A percentile compares a stretch with the other conserved stretches of the same genome.
Conservation (phyloP, 2,888 invertebrate species). For the Agrotis puta region DNA sequence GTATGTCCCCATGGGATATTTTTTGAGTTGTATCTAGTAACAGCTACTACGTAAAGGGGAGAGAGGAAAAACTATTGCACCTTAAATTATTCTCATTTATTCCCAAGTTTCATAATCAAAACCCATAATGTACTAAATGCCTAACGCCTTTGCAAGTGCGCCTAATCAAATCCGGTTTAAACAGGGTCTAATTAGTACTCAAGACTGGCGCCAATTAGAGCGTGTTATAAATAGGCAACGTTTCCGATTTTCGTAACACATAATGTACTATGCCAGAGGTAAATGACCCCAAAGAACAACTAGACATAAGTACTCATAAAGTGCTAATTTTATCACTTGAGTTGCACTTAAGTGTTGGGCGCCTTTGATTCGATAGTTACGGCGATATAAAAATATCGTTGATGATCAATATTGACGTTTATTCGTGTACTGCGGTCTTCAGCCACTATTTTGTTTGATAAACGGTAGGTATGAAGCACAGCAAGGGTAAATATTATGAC, state of each 20-base stretch:
- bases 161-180: slow-evolving; percentile 46
- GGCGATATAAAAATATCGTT: slow-evolving; percentile 66
- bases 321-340: slow-evolving; percentile 83
- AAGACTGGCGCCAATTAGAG: slow-evolving; percentile 57
- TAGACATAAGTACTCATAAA: slow-evolving; percentile 75
- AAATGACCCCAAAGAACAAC: slow-evolving; percentile 73
- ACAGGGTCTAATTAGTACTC: slow-evolving; percentile 45
- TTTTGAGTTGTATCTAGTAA: too few species aligned
- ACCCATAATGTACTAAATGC: slow-evolving; percentile 2
- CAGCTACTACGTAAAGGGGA: too few species aligned
- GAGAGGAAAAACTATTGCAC: too few species aligned
- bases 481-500: slow-evolving; percentile 6
- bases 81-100: background rate
- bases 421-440: slow-evolving; percentile 36
- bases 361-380: slow-evolving; percentile 71
- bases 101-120: slow-evolving; percentile 1
- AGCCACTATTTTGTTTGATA: slow-evolving; percentile 36
- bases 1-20: too few species aligned
- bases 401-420: slow-evolving; percentile 71
- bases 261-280: slow-evolving; percentile 54
- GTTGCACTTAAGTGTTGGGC: slow-evolving; percentile 69
- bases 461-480: slow-evolving; percentile 34
- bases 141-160: slow-evolving; percentile 38
- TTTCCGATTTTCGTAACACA: slow-evolving; percentile 57
- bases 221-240: slow-evolving; percentile 55